A percentile compares a stretch with the other conserved stretches of the same genome.
Evolutionary conservation across 64 coral and sea anemone species (phyloP).

Genomic region (Catalaphyllia jardinei): DNA sequence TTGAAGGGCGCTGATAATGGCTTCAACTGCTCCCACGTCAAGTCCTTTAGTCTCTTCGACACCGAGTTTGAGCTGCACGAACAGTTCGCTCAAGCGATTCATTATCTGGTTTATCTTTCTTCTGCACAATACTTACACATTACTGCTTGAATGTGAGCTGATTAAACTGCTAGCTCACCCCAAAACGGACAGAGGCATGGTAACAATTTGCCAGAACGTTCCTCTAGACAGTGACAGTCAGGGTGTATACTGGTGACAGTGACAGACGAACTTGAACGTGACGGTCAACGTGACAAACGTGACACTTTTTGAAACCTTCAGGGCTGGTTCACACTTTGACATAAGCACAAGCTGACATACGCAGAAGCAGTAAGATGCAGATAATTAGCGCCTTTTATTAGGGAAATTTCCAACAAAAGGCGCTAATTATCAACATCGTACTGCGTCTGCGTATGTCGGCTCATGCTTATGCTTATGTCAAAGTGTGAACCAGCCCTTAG

Average conservation of each 20-base stretch:
- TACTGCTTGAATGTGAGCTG: not conserved
- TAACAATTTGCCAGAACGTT: not conserved
- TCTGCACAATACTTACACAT: not conserved
- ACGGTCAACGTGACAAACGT: not conserved
- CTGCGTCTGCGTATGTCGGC: no score
- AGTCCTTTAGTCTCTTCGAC: not conserved
- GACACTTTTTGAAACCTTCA: no score
- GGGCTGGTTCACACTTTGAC: no score
- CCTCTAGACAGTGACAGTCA: not conserved
- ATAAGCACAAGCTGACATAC: no score
- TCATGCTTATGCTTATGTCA: no score
- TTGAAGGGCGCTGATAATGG: slow-evolving; percentile 10
- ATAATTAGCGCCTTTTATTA: no score
- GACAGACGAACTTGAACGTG: not conserved
- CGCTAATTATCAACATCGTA: no score
- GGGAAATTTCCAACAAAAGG: no score
- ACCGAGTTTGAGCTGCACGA: slow-evolving; percentile 8
- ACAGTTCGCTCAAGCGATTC: slow-evolving; percentile 5
- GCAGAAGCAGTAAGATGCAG: no score
- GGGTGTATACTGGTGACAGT: no score
- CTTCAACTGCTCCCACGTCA: slow-evolving; percentile 4
- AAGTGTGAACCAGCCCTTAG: no score
- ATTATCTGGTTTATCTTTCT: not conserved
- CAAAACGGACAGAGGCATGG: not conserved
- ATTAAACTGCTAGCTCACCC: not conserved